These are phyloP conservation scores for Laticauda laticaudata DNA, from an alignment of 2,113 vertebrate genomes.

Conservation along the genomic window DNA sequence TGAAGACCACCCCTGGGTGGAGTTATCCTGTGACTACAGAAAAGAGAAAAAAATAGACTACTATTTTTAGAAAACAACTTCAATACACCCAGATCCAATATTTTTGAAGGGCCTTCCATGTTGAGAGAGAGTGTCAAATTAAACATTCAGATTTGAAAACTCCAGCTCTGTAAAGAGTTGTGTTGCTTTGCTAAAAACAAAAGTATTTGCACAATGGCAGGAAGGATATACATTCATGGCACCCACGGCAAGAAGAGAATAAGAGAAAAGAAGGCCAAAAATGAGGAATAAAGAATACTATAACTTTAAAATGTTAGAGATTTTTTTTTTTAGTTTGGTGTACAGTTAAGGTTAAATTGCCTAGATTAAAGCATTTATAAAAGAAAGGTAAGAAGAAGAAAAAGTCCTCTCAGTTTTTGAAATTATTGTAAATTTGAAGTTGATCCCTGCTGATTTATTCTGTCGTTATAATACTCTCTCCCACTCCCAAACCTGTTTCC, in stretches of 20 bases:
- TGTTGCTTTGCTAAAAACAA: constrained; percentile 64
- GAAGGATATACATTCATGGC: constrained; percentile 59
- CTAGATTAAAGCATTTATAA: constrained; percentile 17
- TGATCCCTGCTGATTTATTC: constrained; percentile 31
- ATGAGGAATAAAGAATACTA: constrained; percentile 41
- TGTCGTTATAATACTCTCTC: constrained; percentile 31
- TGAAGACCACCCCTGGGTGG: too few relatives aligned
- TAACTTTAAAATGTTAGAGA: constrained; percentile 26
- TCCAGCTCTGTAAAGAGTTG: constrained; percentile 43
- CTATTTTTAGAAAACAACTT: background rate
- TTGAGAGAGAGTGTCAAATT: constrained; percentile 62
- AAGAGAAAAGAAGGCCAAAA: constrained; percentile 28
- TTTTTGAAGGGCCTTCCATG: constrained; percentile 63
- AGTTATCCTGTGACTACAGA: background rate
- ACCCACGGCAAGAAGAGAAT: constrained; percentile 63
- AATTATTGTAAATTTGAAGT: constrained; percentile 37
- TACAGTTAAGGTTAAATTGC: constrained; percentile 28
- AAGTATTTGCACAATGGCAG: constrained; percentile 59
- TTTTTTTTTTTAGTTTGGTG: constrained; percentile 31
- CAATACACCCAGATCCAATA: constrained; percentile 26
- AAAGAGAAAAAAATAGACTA: background rate
- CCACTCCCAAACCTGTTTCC: constrained; percentile 2
- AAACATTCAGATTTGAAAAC: constrained; percentile 70
- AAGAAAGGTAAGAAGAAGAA: background rate
- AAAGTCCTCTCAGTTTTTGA: background rate